A percentile compares a stretch with the other conserved stretches of the same genome.
Conservation (phyloP, 2,888 invertebrate species). For the Sepiola atlantica region DNA sequence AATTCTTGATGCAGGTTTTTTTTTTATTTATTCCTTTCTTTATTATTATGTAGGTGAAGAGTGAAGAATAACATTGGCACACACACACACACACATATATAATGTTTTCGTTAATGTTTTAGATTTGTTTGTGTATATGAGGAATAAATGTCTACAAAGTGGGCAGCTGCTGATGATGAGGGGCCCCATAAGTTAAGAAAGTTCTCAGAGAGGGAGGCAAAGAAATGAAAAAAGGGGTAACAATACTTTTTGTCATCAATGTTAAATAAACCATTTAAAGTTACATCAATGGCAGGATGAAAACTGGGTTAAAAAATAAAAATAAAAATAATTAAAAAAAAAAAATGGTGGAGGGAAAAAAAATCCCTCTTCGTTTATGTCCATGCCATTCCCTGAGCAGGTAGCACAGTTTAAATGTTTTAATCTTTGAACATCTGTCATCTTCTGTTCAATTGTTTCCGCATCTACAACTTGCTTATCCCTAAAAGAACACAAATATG, state of each 20-base stretch:
- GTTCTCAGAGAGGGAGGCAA: not conserved
- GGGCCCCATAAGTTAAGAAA: no score
- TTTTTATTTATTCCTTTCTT: not conserved
- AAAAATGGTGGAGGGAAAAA: no score
- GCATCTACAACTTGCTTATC: no score
- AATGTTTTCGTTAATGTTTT: no score
- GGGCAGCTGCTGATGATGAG: constrained; percentile 14
- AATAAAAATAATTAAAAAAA: no score
- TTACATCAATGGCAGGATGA: not conserved
- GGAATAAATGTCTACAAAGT: constrained; percentile 13
- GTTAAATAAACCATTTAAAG: not conserved
- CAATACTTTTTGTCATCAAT: constrained; percentile 17
- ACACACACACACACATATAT: not conserved
- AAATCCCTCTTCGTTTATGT: not conserved
- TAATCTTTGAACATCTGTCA: no score
- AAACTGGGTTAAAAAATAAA: no score
- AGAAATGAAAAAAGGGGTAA: constrained; percentile 32
- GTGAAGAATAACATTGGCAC: not conserved
- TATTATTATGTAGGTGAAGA: not conserved
- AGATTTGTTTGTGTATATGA: not conserved
- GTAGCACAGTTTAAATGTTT: no score
- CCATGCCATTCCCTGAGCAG: no score
- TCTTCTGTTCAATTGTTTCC: no score
- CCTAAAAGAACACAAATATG: no score
- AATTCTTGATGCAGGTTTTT: not conserved